These are phyloP conservation scores for Pterostichus madidus DNA, from an alignment of 2,888 invertebrate genomes.

Conservation along the genomic window DNA sequence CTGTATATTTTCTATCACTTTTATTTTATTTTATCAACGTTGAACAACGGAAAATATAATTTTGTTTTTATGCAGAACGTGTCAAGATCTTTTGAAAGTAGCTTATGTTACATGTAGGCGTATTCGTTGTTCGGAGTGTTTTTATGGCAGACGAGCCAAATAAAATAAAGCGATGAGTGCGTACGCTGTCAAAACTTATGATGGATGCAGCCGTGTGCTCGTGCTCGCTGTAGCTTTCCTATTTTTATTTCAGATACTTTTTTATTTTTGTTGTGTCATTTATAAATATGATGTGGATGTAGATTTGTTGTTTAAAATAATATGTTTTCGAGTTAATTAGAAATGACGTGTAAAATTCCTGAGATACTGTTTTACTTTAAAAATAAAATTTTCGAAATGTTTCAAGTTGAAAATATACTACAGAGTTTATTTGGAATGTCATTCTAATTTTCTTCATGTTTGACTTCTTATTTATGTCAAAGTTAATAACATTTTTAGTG, in stretches of 20 bases:
- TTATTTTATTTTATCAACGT: too few relatives aligned
- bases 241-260: constrained; percentile 22
- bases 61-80: too few relatives aligned
- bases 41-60: too few relatives aligned
- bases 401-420: constrained; percentile 34
- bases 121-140: constrained; percentile 12
- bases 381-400: constrained; percentile 34
- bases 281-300: constrained; percentile 38
- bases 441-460: constrained; percentile 22
- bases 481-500: too few relatives aligned
- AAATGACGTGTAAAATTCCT: constrained; percentile 50
- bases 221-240: not conserved
- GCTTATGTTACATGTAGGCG: not conserved
- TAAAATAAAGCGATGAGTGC: constrained; percentile 4
- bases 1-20: too few relatives aligned
- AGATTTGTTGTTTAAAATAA: constrained; percentile 50
- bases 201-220: constrained; percentile 35
- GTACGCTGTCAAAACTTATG: constrained; percentile 47
- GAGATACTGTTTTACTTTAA: constrained; percentile 27
- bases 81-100: too few relatives aligned
- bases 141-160: constrained; percentile 11
- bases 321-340: constrained; percentile 51
- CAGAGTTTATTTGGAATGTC: constrained; percentile 25
- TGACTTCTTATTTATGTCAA: constrained; percentile 26
- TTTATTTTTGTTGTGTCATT: constrained; percentile 41